Conservation (phyloP, 2,113 vertebrate genomes). For the Ursus arctos region DNA sequence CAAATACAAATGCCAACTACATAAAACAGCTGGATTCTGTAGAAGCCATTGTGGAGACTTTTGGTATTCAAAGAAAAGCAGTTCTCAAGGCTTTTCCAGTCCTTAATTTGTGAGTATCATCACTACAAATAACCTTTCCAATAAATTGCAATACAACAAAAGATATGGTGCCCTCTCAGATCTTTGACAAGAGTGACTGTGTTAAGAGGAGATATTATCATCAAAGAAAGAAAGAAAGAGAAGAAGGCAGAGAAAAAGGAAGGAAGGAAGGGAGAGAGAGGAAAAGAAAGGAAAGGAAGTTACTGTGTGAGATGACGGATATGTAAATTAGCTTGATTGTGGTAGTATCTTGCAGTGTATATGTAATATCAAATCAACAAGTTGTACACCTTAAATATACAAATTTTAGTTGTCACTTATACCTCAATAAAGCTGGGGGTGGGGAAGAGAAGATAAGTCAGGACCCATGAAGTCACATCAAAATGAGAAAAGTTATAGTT, state of each 20-base stretch:
- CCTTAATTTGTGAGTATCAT: not conserved
- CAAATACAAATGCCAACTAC: not conserved
- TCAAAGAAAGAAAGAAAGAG: not conserved
- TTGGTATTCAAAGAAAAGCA: not conserved
- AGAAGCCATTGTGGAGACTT: not conserved
- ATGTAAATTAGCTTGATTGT: not conserved
- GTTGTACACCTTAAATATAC: not conserved
- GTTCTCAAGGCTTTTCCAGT: not conserved
- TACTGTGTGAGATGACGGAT: not conserved
- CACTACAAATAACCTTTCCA: not conserved
- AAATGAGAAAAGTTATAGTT: constrained; percentile 20
- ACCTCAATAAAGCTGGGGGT: not conserved
- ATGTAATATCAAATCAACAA: not conserved
- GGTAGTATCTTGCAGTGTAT: not conserved
- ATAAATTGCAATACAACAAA: not conserved
- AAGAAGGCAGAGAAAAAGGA: not conserved
- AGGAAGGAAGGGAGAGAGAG: not conserved
- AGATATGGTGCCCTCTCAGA: not conserved
- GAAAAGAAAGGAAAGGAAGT: not conserved
- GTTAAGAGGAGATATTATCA: not conserved
- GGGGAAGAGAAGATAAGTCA: not conserved
- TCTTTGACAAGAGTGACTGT: not conserved
- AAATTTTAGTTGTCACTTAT: not conserved
- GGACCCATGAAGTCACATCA: not conserved
- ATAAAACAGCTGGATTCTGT: not conserved